These are phyloP conservation scores for Mesocentrotus franciscanus DNA, from an alignment of 53 echinoderm and acorn worm species.

Conservation along the genomic window DNA sequence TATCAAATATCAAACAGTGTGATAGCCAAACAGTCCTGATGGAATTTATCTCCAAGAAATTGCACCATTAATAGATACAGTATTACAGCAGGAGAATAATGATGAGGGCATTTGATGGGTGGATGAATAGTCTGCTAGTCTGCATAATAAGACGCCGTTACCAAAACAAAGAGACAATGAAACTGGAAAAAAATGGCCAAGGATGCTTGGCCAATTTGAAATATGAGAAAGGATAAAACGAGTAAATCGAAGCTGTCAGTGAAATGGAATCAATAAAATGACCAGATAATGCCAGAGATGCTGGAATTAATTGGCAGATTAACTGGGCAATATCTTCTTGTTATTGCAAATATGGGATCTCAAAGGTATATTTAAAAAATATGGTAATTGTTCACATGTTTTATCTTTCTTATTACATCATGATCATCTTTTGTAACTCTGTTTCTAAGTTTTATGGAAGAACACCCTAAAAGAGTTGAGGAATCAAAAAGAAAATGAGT, in stretches of 20 bases:
- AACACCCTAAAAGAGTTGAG: too few species aligned
- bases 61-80: too few species aligned
- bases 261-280: neutral
- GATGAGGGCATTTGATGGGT: neutral
- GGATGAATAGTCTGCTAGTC: neutral
- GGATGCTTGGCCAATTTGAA: constrained; percentile 1
- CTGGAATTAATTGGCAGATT: neutral
- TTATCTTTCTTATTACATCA: too few species aligned
- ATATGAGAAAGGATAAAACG: neutral
- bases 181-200: neutral
- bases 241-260: neutral
- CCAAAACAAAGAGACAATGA: neutral
- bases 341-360: neutral
- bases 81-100: neutral
- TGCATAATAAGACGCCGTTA: neutral
- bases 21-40: neutral
- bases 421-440: too few species aligned
- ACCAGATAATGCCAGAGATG: too few species aligned
- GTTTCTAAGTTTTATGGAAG: too few species aligned
- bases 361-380: neutral
- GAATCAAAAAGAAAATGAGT: too few species aligned
- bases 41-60: too few species aligned
- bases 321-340: neutral
- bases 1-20: neutral
- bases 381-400: too few species aligned